A percentile compares a stretch with the other conserved stretches of the same genome.
Evolutionary conservation across 30 jellyfish, hydroid and myxozoan species (phyloP).

Genomic region (Hydractinia symbiolongicarpus): DNA sequence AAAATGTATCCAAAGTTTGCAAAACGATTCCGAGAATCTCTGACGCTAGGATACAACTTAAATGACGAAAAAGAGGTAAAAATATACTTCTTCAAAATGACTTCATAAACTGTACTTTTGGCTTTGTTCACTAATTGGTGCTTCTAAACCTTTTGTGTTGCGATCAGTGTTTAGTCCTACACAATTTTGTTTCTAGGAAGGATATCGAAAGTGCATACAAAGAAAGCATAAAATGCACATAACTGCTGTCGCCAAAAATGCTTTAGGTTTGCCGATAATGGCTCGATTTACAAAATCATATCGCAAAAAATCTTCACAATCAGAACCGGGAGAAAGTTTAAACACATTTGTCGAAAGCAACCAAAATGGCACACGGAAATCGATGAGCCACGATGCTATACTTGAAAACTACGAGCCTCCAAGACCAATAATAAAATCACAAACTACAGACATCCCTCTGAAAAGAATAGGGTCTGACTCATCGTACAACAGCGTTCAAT

Average conservation of each 20-base stretch:
- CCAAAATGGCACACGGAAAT: too few relatives aligned
- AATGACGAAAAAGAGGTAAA: slow-evolving; percentile 78
- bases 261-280: slow-evolving; percentile 14
- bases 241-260: background rate
- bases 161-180: too few relatives aligned
- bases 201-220: background rate
- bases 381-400: too few relatives aligned
- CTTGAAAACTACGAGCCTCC: too few relatives aligned
- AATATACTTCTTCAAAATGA: background rate
- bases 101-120: too few relatives aligned
- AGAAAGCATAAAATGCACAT: slow-evolving; percentile 13
- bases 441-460: too few relatives aligned
- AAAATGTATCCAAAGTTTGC: slow-evolving; percentile 71
- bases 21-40: slow-evolving; percentile 29
- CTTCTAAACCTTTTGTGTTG: too few relatives aligned
- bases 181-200: background rate
- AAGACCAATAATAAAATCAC: too few relatives aligned
- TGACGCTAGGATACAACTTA: slow-evolving; percentile 42
- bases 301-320: background rate
- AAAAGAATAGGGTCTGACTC: too few relatives aligned
- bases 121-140: too few relatives aligned
- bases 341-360: too few relatives aligned
- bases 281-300: slow-evolving; percentile 2
- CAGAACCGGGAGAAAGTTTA: too few relatives aligned
- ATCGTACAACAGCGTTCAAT: background rate